A percentile compares a stretch with the other conserved stretches of the same genome.
Conservation (phyloP, 2,113 vertebrate genomes). For the Damaliscus lunatus region DNA sequence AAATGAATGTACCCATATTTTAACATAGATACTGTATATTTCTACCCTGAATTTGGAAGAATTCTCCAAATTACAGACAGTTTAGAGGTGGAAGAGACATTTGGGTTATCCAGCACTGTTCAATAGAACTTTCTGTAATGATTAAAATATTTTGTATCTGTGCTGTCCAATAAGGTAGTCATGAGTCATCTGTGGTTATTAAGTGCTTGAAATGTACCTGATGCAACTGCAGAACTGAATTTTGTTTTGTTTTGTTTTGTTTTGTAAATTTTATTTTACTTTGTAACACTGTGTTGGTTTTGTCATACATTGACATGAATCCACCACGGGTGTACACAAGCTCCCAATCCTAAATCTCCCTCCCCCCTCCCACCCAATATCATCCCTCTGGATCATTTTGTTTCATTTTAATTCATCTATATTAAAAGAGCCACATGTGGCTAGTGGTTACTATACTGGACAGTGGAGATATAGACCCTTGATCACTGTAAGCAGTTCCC, state of each 20-base stretch:
- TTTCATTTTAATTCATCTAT: slow-evolving; percentile 8
- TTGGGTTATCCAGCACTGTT: not conserved
- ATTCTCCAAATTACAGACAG: not conserved
- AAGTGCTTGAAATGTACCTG: not conserved
- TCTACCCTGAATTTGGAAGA: not conserved
- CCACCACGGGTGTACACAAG: too few relatives aligned
- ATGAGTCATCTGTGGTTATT: not conserved
- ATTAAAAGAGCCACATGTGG: not conserved
- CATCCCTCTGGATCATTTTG: too few relatives aligned
- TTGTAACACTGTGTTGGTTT: too few relatives aligned
- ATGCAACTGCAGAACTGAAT: not conserved
- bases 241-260: slow-evolving; percentile 19
- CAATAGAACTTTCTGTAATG: not conserved
- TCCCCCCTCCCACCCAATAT: too few relatives aligned
- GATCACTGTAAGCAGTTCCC: not conserved
- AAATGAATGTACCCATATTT: not conserved
- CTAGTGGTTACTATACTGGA: not conserved
- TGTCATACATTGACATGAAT: too few relatives aligned
- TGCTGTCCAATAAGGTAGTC: not conserved
- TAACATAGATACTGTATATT: not conserved
- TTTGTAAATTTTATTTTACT: too few relatives aligned
- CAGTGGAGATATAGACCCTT: not conserved
- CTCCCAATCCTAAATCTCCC: too few relatives aligned
- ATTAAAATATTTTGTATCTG: not conserved
- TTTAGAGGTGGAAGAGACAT: not conserved